A percentile compares a stretch with the other conserved stretches of the same genome.
Conservation (phyloP, 2,888 invertebrate species). For the Capitulum mitella region DNA sequence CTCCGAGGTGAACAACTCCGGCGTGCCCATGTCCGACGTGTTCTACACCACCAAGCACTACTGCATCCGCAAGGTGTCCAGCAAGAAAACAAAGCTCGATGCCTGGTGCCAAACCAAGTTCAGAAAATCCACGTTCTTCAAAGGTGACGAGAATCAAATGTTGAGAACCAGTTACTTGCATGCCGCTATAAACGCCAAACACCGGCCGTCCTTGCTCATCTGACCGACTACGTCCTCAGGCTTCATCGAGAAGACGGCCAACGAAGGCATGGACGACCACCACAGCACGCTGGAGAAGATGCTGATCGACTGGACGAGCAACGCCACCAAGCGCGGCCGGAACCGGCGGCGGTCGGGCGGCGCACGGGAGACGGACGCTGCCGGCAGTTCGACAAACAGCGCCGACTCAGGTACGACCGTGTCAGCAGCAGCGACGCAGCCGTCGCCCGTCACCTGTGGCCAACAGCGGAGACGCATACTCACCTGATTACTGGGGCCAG, state of each 20-base stretch:
- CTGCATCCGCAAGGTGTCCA: constrained; percentile 59
- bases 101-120: constrained; percentile 74
- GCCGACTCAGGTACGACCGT: background rate
- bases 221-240: constrained; percentile 38
- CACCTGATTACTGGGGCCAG: too few relatives aligned
- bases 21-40: constrained; percentile 93
- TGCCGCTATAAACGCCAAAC: too few relatives aligned
- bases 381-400: background rate
- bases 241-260: constrained; percentile 44
- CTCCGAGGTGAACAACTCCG: constrained; percentile 76
- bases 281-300: background rate
- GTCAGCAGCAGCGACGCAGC: too few relatives aligned
- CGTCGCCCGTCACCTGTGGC: too few relatives aligned
- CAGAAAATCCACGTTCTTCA: constrained; percentile 57
- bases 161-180: too few relatives aligned
- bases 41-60: constrained; percentile 80
- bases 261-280: constrained; percentile 41
- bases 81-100: constrained; percentile 56
- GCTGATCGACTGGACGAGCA: background rate
- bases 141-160: too few relatives aligned
- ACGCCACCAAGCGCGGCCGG: background rate
- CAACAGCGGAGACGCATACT: too few relatives aligned
- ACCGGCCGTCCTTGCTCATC: too few relatives aligned
- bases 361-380: background rate
- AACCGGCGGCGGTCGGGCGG: background rate